phyloP scores from a whole-genome alignment of 2,113 vertebrate species.

The Eurystomus gularis region DNA sequence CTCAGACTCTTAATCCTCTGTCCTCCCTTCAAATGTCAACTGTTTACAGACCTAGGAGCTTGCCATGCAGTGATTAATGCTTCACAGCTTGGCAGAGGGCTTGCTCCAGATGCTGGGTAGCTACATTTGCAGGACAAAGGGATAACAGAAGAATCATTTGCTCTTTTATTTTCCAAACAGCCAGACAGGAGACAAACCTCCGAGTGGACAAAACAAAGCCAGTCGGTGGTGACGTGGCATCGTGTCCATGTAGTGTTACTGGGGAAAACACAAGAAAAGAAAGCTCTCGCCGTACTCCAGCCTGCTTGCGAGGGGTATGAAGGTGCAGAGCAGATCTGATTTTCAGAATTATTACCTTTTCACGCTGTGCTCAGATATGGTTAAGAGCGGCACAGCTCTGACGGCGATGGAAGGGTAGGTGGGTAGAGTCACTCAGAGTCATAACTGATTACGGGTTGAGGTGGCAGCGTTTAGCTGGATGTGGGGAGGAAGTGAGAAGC shows the following conservation, averaged over 20 bases:
- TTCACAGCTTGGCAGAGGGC: not conserved
- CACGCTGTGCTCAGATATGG: not conserved
- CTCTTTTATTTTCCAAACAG: not conserved
- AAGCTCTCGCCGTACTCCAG: not conserved
- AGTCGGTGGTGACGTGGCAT: accelerated
- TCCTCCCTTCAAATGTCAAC: not conserved
- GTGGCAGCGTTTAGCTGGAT: not conserved
- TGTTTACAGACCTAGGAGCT: not conserved
- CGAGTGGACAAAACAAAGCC: not conserved
- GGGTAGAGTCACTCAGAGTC: not conserved
- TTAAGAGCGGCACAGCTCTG: not conserved
- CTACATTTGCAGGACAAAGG: not conserved
- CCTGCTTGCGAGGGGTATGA: not conserved
- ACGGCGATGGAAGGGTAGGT: not conserved
- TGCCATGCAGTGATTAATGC: not conserved
- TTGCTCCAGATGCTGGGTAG: not conserved
- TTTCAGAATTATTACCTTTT: not conserved
- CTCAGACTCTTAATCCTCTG: not conserved
- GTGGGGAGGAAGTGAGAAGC: not conserved
- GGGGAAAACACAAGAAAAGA: not conserved
- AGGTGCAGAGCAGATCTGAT: not conserved
- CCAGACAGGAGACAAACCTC: not conserved
- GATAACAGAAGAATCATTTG: not conserved
- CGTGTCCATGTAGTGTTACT: accelerated
- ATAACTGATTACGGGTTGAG: not conserved